These are phyloP conservation scores for Anthrax anthrax DNA, from an alignment of 2,888 invertebrate species.

Conservation along the genomic window DNA sequence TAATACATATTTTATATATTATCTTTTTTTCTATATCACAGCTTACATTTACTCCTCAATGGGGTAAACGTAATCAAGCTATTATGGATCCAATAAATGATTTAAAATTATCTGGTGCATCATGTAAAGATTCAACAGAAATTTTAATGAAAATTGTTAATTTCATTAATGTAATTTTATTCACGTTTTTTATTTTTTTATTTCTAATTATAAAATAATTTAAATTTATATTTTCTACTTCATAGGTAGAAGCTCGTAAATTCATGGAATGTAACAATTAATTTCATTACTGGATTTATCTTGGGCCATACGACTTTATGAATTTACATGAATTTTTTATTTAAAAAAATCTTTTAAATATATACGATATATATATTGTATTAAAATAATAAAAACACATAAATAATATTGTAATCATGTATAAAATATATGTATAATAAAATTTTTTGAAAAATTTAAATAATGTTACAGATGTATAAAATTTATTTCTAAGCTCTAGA, in stretches of 20 bases:
- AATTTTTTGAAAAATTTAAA: too few species aligned
- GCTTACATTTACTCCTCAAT: slow-evolving; percentile 16
- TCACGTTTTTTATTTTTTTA: background rate
- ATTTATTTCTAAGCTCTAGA: too few species aligned
- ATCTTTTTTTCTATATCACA: slow-evolving; percentile 1
- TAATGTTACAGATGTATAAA: too few species aligned
- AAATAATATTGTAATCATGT: too few species aligned
- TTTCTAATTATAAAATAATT: background rate
- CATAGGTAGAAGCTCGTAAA: slow-evolving; percentile 14
- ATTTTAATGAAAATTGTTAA: slow-evolving; percentile 30
- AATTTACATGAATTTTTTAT: too few species aligned
- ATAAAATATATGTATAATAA: too few species aligned
- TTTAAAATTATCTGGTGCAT: slow-evolving; percentile 12
- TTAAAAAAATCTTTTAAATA: too few species aligned
- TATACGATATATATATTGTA: too few species aligned
- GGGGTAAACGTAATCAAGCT: slow-evolving; percentile 15
- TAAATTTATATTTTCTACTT: background rate
- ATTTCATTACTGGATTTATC: too few species aligned
- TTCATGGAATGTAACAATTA: slow-evolving; percentile 14
- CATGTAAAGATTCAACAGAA: slow-evolving; percentile 28
- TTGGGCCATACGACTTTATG: too few species aligned
- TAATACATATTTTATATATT: background rate
- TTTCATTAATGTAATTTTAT: slow-evolving; percentile 22
- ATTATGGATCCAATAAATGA: slow-evolving; percentile 4
- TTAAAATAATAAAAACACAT: too few species aligned